phyloP scores from a whole-genome alignment of 2,113 vertebrate genomes.

The Aptenodytes patagonicus region DNA sequence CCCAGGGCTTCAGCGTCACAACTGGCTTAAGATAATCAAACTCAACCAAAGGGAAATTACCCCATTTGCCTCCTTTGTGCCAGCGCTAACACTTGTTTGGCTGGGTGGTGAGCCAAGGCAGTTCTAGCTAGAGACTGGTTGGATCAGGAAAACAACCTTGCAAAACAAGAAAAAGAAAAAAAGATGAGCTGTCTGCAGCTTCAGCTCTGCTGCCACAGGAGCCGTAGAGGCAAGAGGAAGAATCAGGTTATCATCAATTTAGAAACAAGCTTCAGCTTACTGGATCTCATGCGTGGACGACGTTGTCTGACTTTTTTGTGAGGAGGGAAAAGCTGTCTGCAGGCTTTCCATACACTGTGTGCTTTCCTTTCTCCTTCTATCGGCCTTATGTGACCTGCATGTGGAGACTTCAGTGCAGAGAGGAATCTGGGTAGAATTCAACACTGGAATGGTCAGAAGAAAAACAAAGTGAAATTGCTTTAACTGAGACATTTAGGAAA shows the following conservation, averaged over 20 bases:
- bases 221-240: background rate
- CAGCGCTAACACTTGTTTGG: accelerated
- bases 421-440: background rate
- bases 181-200: background rate
- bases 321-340: background rate
- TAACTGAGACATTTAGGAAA: background rate
- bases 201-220: background rate
- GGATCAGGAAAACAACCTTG: accelerated
- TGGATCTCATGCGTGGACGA: background rate
- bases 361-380: background rate
- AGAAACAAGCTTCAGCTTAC: background rate
- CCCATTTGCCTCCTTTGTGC: background rate
- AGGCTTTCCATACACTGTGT: accelerated
- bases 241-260: background rate
- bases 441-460: background rate
- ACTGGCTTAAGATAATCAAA: background rate
- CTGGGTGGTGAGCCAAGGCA: background rate
- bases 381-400: accelerated
- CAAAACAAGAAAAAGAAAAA: background rate
- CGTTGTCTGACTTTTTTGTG: background rate
- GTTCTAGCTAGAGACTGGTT: background rate
- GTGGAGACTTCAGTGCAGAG: background rate
- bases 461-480: background rate
- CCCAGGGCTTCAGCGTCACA: accelerated
- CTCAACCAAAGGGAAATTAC: background rate